Base-by-base conservation (phyloP, 2,888 invertebrate species). In the Gnatocerus cornutus region DNA sequence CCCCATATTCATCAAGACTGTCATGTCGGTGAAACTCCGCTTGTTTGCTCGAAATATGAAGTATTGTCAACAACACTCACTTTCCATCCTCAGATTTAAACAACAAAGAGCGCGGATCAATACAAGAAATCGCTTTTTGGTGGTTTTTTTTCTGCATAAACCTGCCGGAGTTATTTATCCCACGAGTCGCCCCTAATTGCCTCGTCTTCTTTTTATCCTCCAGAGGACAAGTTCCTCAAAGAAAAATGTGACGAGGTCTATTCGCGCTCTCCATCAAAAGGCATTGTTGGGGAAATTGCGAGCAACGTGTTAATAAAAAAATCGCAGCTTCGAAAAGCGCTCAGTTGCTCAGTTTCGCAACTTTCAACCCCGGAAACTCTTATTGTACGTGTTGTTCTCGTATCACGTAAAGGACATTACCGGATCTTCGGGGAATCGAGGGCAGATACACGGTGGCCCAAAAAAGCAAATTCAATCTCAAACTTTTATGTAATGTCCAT, bases 61-160 rank as follows among this genome's bases (percentile, higher is more conserved):
- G 21, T 21, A 21, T 4, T 21, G 21, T 21, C 21, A 21, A 21
- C 21, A 21, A 21, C 21, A 21, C 21, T 21, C 37, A 37, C 37
- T 37, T 37, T 37, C 6, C 5, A 4, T 21, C 21, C 21, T 3
- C 21, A 21, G 21, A 1, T 21, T 21, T 21, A 21, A 21, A 21
- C 4, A 21, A 21, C 21, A 21, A 21, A 21, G 21, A 21, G 1
- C 21, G 21, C 21, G 21, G 21, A 14, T 33, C 37, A 10, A 39
- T 13, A 16, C 16, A 37, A 4, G 30, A 30, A 9, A 39, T 39
- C 39, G 43, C 16, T 43, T 27, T 33, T 37, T 6, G 16, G 58
- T 45, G 58, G 45, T 58, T 58, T 59, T 45, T 59, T 59, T 59
- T 59, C 45, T 59, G 59, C 59, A 59, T 59, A 59, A 59, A 59